Base-by-base conservation (phyloP, 1,140 invertebrate species). In the Tigriopus japonicus region DNA sequence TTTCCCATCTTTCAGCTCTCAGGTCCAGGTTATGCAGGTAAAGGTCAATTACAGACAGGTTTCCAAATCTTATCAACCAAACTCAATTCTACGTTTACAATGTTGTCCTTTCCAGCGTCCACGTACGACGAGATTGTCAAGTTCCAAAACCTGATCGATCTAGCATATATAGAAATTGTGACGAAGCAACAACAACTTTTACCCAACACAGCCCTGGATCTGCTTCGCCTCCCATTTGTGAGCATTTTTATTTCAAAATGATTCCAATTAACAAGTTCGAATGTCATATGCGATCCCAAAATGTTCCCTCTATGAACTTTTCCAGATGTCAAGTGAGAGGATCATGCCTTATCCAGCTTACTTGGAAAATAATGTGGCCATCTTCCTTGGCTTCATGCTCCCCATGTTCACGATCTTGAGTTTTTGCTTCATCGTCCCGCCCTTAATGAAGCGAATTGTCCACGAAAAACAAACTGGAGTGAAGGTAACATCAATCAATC, bases 371-470 rank as follows among this genome's bases (percentile, higher is more conserved):
- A 49, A 49, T 17, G 45, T 49, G 21, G n/a, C 45, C n/a, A 21
- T 49, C 45, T 49, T 49, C 45, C 6, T 49, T 3, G 52, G 19
- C 3, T 54, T 54, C 17, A 17, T 54, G 15, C 21, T 49, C 6
- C 52, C 52, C 5, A n/a, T 54, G 14, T 54, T 54, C 28, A 21
- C 28, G 15, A 24, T 54, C 7, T 14, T 54, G 15, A 19, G 15
- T n/a, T 54, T 54, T 14, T 17, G 15, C 15, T 54, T 54, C 23
- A 54, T 54, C 19, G 52, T 54, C 24, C 52, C 52, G n/a, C 52
- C 52, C 6, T 6, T 54, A 5, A n/a, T 54, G 24, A 54, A 54
- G 28, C 15, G 52, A 35, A 54, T 54, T 54, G 52, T 54, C 52
- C 14, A 54, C 15, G 52, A 54, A 17, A 54, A 54, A 24, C 19